Conservation (phyloP, 2,888 invertebrate genomes). For the Protodeltote pygarga region DNA sequence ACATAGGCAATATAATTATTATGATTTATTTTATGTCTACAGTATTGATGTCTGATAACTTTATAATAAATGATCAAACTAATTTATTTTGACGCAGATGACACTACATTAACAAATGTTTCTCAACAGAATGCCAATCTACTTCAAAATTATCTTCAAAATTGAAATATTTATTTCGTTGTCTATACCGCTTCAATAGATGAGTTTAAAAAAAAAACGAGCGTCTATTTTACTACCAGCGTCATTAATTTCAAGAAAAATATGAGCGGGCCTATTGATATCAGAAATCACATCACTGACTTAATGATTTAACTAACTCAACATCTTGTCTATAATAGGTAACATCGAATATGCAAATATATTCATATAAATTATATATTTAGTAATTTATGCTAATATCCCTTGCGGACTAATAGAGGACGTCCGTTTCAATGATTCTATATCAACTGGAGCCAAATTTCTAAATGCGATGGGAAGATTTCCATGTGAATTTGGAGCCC, state of each 20-base stretch:
- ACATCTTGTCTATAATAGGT: conserved; percentile 33
- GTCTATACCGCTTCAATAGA: conserved; percentile 3
- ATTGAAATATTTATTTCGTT: conserved; percentile 30
- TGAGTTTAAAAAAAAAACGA: conserved; percentile 8
- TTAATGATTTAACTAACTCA: conserved; percentile 39
- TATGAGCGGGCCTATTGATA: conserved; percentile 28
- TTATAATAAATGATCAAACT: conserved; percentile 18
- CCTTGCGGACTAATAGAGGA: conserved; percentile 67
- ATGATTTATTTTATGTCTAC: conserved; percentile 16
- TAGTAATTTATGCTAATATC: conserved; percentile 67
- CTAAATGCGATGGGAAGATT: conserved; percentile 49
- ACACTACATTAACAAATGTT: conserved; percentile 23
- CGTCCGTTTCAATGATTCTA: conserved; percentile 64
- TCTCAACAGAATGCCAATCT: conserved; percentile 4
- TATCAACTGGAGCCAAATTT: conserved; percentile 47
- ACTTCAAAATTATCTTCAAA: conserved; percentile 6
- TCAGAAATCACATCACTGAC: conserved; percentile 16
- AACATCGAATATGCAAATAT: conserved; percentile 48
- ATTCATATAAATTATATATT: conserved; percentile 46
- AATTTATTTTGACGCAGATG: conserved; percentile 27
- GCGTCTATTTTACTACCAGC: conserved; percentile 9
- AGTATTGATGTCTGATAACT: conserved; percentile 17
- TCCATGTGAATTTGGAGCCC: conserved; percentile 38
- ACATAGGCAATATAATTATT: conserved; percentile 15
- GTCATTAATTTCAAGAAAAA: conserved; percentile 10